phyloP scores from a whole-genome alignment of 2,113 vertebrate genomes.

The Neotoma lepida region DNA sequence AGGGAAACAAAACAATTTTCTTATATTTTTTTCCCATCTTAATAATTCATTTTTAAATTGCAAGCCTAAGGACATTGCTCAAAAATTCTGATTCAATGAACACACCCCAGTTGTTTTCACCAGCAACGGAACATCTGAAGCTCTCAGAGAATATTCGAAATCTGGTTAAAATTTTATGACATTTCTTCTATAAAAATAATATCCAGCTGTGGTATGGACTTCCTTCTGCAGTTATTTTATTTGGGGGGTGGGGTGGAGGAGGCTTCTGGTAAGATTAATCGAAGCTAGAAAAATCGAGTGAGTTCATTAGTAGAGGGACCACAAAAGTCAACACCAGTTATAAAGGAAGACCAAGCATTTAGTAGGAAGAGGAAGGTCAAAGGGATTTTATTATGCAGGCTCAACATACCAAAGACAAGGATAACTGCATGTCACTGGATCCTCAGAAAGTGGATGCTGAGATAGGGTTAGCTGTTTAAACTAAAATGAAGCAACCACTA shows the following conservation, averaged over 20 bases:
- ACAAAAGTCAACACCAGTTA: neutral
- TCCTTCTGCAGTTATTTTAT: neutral
- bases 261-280: neutral
- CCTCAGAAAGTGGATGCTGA: neutral
- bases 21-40: neutral
- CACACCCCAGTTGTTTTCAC: neutral
- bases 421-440: neutral
- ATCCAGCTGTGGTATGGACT: neutral
- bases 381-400: neutral
- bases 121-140: neutral
- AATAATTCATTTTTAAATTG: constrained; percentile 6
- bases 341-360: neutral
- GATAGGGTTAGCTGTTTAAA: neutral
- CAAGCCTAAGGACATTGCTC: neutral
- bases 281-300: neutral
- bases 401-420: neutral
- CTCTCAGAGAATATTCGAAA: neutral
- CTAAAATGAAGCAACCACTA: neutral
- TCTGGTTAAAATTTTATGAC: neutral
- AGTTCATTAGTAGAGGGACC: neutral
- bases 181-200: constrained; percentile 34
- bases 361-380: neutral
- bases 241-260: neutral
- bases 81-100: neutral
- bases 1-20: neutral